A percentile compares a stretch with the other conserved stretches of the same genome.
Evolutionary conservation across 2,888 invertebrate genomes (phyloP).

Genomic region (Epirrhoe alternata): DNA sequence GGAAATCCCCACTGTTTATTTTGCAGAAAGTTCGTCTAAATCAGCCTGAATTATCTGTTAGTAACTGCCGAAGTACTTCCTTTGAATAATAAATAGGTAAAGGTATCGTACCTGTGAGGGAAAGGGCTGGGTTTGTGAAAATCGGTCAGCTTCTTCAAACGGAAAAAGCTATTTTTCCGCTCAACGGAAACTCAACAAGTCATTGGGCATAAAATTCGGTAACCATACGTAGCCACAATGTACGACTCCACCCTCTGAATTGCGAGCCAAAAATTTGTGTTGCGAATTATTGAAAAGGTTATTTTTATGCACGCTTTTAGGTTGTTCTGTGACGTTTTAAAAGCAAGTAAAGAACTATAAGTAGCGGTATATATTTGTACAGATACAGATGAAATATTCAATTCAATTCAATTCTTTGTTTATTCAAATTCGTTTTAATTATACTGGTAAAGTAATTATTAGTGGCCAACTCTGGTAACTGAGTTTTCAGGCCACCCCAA

Average conservation of each 20-base stretch:
- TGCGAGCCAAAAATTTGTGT: not conserved
- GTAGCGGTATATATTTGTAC: too few species aligned
- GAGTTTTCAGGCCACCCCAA: too few species aligned
- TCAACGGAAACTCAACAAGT: slow-evolving; percentile 24
- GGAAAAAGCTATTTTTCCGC: slow-evolving; percentile 32
- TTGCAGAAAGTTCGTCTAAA: not conserved
- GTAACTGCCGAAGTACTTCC: not conserved
- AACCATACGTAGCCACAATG: slow-evolving; percentile 13
- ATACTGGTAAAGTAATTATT: too few species aligned
- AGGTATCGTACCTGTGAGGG: not conserved
- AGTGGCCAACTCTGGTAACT: too few species aligned
- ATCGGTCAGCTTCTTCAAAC: slow-evolving; percentile 17
- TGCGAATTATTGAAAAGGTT: slow-evolving; percentile 1
- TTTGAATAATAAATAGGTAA: slow-evolving; percentile 13
- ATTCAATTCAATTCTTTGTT: too few species aligned
- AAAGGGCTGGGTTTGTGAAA: slow-evolving; percentile 11
- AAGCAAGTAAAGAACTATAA: too few species aligned
- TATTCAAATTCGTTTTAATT: too few species aligned
- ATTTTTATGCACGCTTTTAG: not conserved
- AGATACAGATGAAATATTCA: too few species aligned
- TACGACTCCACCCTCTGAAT: slow-evolving; percentile 9
- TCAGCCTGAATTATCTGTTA: slow-evolving; percentile 1
- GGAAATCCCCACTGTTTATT: not conserved
- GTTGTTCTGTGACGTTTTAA: not conserved
- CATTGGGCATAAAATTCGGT: slow-evolving; percentile 30